Percentiles rank a stretch among this genome's conserved stretches.
Conservation (phyloP, 2,888 invertebrate species). For the Lasioglossum figueresi region DNA sequence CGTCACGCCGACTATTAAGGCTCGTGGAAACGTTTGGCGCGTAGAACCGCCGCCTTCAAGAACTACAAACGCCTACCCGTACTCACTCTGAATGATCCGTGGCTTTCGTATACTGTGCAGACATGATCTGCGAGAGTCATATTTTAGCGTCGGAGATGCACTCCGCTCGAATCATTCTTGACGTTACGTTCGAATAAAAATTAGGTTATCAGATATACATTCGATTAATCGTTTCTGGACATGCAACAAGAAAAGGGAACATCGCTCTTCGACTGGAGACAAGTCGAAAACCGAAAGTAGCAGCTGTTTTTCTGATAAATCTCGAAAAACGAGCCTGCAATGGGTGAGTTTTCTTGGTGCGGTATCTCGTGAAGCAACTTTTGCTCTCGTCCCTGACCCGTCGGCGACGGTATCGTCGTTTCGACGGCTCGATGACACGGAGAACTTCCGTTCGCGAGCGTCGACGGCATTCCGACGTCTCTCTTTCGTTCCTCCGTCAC, state of each 20-base stretch:
- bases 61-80: slow-evolving; percentile 7
- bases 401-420: not conserved
- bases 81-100: not conserved
- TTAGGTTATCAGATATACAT: no score
- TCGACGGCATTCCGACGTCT: slow-evolving; percentile 74
- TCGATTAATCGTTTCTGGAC: no score
- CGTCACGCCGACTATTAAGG: slow-evolving; percentile 37
- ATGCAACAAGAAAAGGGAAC: not conserved
- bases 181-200: not conserved
- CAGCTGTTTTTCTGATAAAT: not conserved
- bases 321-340: not conserved
- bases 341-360: not conserved
- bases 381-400: not conserved
- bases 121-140: not conserved
- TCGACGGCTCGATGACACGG: slow-evolving; percentile 72
- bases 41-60: slow-evolving; percentile 13
- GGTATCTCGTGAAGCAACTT: not conserved
- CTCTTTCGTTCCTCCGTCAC: slow-evolving; percentile 48
- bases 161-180: not conserved
- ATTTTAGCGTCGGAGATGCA: not conserved
- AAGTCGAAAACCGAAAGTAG: not conserved
- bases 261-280: not conserved
- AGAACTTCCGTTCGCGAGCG: slow-evolving; percentile 81
- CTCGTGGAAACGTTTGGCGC: slow-evolving; percentile 27
- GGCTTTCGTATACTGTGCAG: not conserved